Base-by-base conservation (phyloP, 2,888 invertebrate species). In the Horisme vitalbata region DNA sequence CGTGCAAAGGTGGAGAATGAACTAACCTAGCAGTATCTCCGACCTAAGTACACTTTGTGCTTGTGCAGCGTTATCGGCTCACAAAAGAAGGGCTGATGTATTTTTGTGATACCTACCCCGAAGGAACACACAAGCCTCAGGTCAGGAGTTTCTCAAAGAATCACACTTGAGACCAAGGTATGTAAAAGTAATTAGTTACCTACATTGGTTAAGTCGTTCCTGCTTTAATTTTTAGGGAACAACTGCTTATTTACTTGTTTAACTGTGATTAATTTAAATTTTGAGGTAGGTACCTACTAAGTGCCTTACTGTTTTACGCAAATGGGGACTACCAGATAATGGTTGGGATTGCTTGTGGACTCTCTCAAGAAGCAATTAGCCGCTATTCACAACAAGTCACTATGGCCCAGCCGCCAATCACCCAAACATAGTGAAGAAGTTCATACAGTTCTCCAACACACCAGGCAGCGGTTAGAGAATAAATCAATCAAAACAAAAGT, bases 131-230 rank as follows among this genome's bases (percentile, higher is more conserved):
- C 30, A 14, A 14, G 4, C 8, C 30, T 30, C 13, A 30, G n/a
- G n/a, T n/a, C n/a, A n/a, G n/a, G 14, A n/a, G 14, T 13, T 14
- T 30, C 14, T 9, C 30, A 30, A 8, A 30, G 30, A 30, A 30
- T 30, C 30, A n/a, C 14, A 14, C 14, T 30, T 3, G 30, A 30
- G 30, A 30, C 14, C 8, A 30, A 30, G 30, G 30, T 30, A 30
- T 2, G 30, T 8, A 7, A 20, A 4, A n/a, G n/a, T n/a, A 12
- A 27, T 9, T 24, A 9, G 8, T 9, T 9, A 9, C 4, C 8
- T 9, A 24, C 24, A n/a, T n/a, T n/a, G n/a, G n/a, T 2, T 24
- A 24, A n/a, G n/a, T n/a, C n/a, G n/a, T 24, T 24, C 1, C 2
- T 8, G 9, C 24, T 9, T 35, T 21, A 9, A 8, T 21, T 20